These are phyloP conservation scores for Eira barbara DNA, from an alignment of 2,113 vertebrate genomes.

Conservation along the genomic window DNA sequence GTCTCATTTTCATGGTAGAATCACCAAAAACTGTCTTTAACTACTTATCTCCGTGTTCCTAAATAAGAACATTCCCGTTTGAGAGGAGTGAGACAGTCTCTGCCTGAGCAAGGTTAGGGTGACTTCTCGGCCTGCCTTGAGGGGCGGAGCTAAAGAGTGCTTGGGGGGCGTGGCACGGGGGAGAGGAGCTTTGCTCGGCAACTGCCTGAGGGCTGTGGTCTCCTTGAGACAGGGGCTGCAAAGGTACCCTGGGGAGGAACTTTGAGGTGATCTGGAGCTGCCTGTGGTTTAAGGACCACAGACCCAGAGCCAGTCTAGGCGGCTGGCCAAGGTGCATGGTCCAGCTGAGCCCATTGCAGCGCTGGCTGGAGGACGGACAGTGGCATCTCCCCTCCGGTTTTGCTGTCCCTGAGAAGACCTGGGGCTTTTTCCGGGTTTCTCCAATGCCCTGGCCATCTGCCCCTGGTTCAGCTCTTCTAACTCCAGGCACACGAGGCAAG, in stretches of 20 bases:
- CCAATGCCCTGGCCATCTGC: not conserved
- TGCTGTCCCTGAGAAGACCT: not conserved
- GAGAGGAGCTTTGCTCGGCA: not conserved
- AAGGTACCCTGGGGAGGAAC: not conserved
- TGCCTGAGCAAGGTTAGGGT: not conserved
- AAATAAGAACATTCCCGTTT: not conserved
- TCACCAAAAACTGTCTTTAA: not conserved
- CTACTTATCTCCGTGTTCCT: not conserved
- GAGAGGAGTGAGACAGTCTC: not conserved
- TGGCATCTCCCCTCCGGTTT: not conserved
- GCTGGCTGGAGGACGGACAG: accelerated
- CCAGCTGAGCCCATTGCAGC: too few relatives aligned
- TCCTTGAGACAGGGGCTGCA: not conserved
- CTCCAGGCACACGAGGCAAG: not conserved
- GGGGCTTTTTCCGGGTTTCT: not conserved
- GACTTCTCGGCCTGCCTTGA: not conserved
- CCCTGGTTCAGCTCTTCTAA: not conserved
- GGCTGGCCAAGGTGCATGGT: not conserved
- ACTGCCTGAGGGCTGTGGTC: not conserved
- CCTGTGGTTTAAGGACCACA: not conserved
- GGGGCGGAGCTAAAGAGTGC: accelerated
- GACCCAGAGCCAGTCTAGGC: accelerated
- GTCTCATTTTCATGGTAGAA: not conserved
- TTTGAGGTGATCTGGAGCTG: accelerated
- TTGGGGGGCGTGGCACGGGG: accelerated